phyloP scores from a whole-genome alignment of 2,888 invertebrate genomes.

The Erynnis tages region DNA sequence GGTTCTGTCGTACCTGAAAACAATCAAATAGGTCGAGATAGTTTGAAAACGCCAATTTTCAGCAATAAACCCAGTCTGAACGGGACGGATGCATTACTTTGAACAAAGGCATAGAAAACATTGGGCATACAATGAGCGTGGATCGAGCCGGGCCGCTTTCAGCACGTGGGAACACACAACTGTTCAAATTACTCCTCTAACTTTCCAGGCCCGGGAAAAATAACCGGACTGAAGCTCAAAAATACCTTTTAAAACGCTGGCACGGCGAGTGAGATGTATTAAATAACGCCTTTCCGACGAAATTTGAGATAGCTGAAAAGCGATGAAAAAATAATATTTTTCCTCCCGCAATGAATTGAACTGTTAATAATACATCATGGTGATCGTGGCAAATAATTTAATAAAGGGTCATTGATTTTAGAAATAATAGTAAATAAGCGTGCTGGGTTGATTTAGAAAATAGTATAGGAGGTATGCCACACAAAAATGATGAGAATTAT shows the following conservation, averaged over 20 bases:
- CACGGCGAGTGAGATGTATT: constrained; percentile 22
- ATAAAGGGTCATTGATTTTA: no score
- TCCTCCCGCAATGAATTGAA: background rate
- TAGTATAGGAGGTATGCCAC: no score
- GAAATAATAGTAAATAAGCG: no score
- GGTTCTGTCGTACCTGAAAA: no score
- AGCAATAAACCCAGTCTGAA: background rate
- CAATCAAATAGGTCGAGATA: no score
- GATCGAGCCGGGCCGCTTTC: constrained; percentile 37
- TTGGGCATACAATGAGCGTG: constrained; percentile 36
- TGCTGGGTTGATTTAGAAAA: no score
- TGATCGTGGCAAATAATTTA: background rate
- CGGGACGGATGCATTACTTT: constrained; percentile 38
- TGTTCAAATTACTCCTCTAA: constrained; percentile 64
- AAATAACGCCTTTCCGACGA: constrained; percentile 22
- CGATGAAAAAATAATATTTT: constrained; percentile 25
- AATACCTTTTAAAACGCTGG: constrained; percentile 49
- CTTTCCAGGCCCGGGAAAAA: constrained; percentile 48
- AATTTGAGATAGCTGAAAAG: constrained; percentile 20
- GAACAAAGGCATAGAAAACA: constrained; percentile 42
- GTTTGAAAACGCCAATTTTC: no score
- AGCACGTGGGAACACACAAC: constrained; percentile 64
- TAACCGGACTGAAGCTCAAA: constrained; percentile 49
- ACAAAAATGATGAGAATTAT: no score
- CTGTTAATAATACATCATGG: background rate